phyloP scores from a whole-genome alignment of 2,888 invertebrate genomes.

The Microchrysa polita region DNA sequence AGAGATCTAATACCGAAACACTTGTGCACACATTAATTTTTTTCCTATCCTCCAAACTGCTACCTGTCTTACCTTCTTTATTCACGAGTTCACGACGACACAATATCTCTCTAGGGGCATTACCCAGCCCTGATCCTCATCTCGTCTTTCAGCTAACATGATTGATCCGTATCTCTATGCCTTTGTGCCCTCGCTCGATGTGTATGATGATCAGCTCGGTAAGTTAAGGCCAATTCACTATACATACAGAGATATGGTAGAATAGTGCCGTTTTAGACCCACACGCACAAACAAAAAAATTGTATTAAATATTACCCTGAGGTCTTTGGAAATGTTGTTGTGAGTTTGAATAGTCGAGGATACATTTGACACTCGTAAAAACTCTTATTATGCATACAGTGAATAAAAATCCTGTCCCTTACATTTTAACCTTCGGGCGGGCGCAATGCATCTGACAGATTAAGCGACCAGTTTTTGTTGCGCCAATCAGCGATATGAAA shows the following conservation, averaged over 20 bases:
- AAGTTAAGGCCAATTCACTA: conserved; percentile 1
- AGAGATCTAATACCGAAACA: conserved; percentile 48
- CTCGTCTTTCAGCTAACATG: conserved; percentile 23
- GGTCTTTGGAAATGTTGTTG: conserved; percentile 16
- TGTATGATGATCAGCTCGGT: conserved; percentile 24
- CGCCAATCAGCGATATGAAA: no score
- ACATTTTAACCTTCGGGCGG: no score
- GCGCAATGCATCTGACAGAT: no score
- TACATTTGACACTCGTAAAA: conserved; percentile 47
- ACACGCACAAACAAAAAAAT: conserved; percentile 20
- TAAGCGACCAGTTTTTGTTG: no score
- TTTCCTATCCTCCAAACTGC: conserved; percentile 43
- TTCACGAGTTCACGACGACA: conserved; percentile 45
- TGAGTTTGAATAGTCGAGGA: conserved; percentile 19
- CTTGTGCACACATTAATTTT: conserved; percentile 47
- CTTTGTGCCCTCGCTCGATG: conserved; percentile 6
- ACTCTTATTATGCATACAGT: conserved; percentile 46
- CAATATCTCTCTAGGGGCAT: conserved; percentile 42
- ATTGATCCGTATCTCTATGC: conserved; percentile 45
- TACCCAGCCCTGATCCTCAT: conserved; percentile 45
- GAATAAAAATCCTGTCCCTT: conserved; percentile 12
- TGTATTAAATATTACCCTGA: conserved; percentile 24
- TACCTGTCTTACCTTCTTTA: conserved; percentile 49
- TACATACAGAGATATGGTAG: background rate
- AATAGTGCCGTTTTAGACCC: background rate